A percentile compares a stretch with the other conserved stretches of the same genome.
Evolutionary conservation across 2,797 vertebrate species (phyloP).

Genomic region (Tapirus indicus): DNA sequence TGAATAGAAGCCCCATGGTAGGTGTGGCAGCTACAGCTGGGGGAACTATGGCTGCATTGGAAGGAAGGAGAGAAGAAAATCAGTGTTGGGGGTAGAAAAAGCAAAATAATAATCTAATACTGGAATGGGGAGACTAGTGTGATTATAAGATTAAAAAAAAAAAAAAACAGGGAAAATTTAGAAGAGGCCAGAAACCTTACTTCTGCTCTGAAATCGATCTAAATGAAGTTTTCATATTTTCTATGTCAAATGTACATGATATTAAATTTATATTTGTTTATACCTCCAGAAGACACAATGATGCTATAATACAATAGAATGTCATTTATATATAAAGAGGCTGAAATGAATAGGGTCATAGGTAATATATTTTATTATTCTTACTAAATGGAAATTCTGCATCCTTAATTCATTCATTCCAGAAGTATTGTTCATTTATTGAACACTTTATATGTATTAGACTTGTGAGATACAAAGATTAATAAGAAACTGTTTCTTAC

Average conservation of each 20-base stretch:
- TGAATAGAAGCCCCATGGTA: not conserved
- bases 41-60: not conserved
- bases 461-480: not conserved
- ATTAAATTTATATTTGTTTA: not conserved
- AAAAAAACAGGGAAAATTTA: not conserved
- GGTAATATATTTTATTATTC: not conserved
- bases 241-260: not conserved
- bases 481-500: not conserved
- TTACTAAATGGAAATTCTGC: not conserved
- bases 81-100: not conserved
- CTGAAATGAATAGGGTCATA: not conserved
- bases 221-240: not conserved
- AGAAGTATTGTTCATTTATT: not conserved
- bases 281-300: not conserved
- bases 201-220: not conserved
- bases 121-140: not conserved
- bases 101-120: not conserved
- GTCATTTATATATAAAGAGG: not conserved
- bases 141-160: not conserved
- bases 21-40: not conserved
- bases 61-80: slow-evolving; percentile 1
- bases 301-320: not conserved
- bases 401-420: not conserved
- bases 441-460: not conserved
- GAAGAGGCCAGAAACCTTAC: not conserved